A percentile compares a stretch with the other conserved stretches of the same genome.
These are phyloP conservation scores for Tetragnatha montana DNA, from an alignment of 2,888 invertebrate species.

Conservation along the genomic window DNA sequence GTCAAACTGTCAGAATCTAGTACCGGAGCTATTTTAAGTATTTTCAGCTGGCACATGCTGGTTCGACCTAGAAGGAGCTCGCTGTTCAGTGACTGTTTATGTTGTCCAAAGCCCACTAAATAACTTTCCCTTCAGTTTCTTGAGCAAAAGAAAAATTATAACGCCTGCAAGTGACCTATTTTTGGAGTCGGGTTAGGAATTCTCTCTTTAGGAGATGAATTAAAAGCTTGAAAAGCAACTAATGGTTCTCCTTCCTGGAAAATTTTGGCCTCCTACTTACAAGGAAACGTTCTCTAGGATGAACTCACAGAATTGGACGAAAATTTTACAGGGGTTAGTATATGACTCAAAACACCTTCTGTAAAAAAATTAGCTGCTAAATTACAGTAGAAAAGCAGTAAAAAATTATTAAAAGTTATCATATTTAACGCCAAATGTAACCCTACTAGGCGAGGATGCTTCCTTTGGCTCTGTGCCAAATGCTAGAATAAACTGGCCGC, in stretches of 20 bases:
- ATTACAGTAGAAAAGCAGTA: too few relatives aligned
- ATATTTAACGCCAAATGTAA: too few relatives aligned
- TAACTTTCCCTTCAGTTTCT: not conserved
- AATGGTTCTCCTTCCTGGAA: not conserved
- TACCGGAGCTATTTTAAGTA: not conserved
- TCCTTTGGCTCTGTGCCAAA: too few relatives aligned
- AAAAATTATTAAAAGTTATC: too few relatives aligned
- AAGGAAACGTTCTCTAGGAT: too few relatives aligned
- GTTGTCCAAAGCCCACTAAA: not conserved
- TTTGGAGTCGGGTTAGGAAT: not conserved
- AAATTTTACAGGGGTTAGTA: too few relatives aligned
- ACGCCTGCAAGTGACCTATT: not conserved
- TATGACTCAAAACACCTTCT: too few relatives aligned
- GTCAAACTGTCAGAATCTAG: not conserved
- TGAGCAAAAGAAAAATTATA: not conserved
- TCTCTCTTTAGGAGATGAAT: not conserved
- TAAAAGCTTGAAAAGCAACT: not conserved
- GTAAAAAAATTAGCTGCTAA: too few relatives aligned
- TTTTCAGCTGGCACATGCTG: not conserved
- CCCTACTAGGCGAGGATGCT: too few relatives aligned
- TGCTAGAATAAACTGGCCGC: too few relatives aligned
- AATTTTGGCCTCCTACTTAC: not conserved
- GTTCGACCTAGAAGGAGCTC: not conserved
- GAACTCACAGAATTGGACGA: too few relatives aligned
- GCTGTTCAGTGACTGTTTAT: not conserved